Evolutionary conservation across 1,140 invertebrate genomes (phyloP).

Genomic region (Limonius californicus): DNA sequence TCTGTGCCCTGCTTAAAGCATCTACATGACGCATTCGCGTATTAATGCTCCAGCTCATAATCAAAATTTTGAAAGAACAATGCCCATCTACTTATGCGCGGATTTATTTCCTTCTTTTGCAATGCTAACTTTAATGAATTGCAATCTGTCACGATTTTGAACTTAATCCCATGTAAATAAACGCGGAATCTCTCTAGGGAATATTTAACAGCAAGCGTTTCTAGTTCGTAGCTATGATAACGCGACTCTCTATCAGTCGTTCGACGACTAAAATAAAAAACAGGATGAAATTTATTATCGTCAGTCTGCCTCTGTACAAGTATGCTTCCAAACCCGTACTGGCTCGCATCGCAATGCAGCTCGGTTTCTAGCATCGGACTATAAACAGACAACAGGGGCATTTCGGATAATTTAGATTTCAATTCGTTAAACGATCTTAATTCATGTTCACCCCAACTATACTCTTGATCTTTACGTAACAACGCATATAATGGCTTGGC

Average conservation of each 20-base stretch:
- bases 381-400: conserved; percentile 21
- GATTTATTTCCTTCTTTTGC: conserved; percentile 28
- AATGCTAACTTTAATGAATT: conserved; percentile 21
- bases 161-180: conserved; percentile 30
- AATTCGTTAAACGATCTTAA: neutral
- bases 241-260: conserved; percentile 41
- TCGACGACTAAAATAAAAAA: conserved; percentile 14
- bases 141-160: conserved; percentile 16
- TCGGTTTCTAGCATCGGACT: conserved; percentile 28
- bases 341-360: conserved; percentile 35
- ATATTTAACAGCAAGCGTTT: conserved; percentile 31
- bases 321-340: conserved; percentile 33
- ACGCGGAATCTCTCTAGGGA: conserved; percentile 40
- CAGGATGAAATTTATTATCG: conserved; percentile 30
- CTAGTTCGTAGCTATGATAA: conserved; percentile 26
- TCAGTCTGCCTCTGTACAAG: conserved; percentile 20
- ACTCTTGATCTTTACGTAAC: neutral
- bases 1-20: conserved; percentile 31
- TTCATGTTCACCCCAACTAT: neutral
- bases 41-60: conserved; percentile 34
- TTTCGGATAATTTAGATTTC: neutral
- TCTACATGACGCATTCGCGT: conserved; percentile 38
- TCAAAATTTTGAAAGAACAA: conserved; percentile 28
- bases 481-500: conserved; percentile 1
- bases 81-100: conserved; percentile 29